phyloP scores from a whole-genome alignment of 2,888 invertebrate genomes.

The Trachelus iudaicus region DNA sequence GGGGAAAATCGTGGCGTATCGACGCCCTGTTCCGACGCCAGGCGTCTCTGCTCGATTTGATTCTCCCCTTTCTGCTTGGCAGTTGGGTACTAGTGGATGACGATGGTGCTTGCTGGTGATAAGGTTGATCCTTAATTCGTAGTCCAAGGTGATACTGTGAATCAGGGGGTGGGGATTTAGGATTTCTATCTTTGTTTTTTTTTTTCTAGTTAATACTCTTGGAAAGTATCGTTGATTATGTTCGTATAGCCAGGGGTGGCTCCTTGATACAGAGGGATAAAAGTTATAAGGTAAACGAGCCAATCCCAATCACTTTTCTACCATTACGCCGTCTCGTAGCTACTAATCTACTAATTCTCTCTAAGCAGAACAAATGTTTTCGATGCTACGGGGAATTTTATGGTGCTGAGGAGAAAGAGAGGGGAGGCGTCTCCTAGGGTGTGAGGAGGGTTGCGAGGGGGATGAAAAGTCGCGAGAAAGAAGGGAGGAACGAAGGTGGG shows the following conservation, averaged over 20 bases:
- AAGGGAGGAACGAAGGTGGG: constrained; percentile 29
- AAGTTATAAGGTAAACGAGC: constrained; percentile 25
- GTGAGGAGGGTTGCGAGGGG: constrained; percentile 19
- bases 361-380: constrained; percentile 59
- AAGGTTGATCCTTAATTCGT: neutral
- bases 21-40: constrained; percentile 4
- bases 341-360: constrained; percentile 57
- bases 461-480: constrained; percentile 26
- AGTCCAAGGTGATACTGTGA: neutral
- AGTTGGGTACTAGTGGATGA: neutral
- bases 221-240: neutral
- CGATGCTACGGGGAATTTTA: constrained; percentile 27
- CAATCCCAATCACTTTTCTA: constrained; percentile 60
- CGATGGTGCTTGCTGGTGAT: neutral
- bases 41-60: neutral
- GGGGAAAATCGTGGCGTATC: constrained; percentile 27
- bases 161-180: neutral
- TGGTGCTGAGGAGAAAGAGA: constrained; percentile 1
- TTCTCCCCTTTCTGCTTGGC: neutral
- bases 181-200: neutral
- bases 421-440: neutral
- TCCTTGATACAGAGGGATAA: neutral
- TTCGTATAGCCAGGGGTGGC: neutral
- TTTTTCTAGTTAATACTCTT: neutral
- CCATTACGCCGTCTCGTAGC: constrained; percentile 36